phyloP scores from a whole-genome alignment of 92 coral and sea anemone genomes.

The Epizoanthus ramosus region DNA sequence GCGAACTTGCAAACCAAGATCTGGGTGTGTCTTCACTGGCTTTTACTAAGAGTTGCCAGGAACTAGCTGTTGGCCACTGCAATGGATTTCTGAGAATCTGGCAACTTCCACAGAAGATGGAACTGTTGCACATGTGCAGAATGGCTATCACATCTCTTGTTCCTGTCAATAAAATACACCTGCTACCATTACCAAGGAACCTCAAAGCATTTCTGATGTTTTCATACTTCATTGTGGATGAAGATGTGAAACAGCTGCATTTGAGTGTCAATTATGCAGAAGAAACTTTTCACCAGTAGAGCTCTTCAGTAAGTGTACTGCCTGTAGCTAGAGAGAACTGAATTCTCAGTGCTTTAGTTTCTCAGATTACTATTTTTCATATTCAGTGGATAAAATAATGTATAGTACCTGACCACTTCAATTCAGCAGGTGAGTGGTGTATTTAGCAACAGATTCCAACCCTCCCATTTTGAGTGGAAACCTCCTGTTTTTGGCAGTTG shows the following conservation, averaged over 20 bases:
- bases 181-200: conserved; percentile 76
- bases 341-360: no score
- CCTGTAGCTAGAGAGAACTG: no score
- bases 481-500: no score
- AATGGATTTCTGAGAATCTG: conserved; percentile 73
- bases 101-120: conserved; percentile 87
- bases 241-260: conserved; percentile 7
- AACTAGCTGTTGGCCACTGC: conserved; percentile 79
- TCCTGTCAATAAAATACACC: conserved; percentile 54
- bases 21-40: conserved; percentile 71
- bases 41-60: conserved; percentile 83
- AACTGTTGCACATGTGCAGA: conserved; percentile 83
- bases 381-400: no score
- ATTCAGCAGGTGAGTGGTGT: no score
- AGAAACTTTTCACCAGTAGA: neutral
- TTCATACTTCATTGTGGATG: conserved; percentile 29
- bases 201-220: conserved; percentile 70
- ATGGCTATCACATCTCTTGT: conserved; percentile 66
- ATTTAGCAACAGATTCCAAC: no score
- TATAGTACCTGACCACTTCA: no score
- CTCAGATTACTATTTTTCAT: no score
- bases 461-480: no score
- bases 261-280: neutral
- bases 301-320: neutral
- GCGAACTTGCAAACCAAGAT: conserved; percentile 13